phyloP scores from a whole-genome alignment of 2,888 invertebrate species.

The Leptopilina drosophilae region DNA sequence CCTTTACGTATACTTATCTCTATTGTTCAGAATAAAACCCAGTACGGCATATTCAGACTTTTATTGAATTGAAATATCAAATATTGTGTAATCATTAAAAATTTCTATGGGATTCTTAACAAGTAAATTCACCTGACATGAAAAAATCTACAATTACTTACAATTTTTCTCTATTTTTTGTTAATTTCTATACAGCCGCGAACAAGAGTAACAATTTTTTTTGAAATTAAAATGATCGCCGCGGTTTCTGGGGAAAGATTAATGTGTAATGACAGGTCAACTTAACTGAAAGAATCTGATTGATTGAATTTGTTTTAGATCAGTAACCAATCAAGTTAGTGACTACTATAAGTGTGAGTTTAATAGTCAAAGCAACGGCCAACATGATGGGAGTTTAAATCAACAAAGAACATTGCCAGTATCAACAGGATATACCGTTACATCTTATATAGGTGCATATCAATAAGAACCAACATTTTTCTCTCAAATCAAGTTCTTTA shows the following conservation, averaged over 20 bases:
- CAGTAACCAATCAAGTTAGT: slow-evolving; percentile 28
- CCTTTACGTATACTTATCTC: slow-evolving; percentile 16
- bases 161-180: background rate
- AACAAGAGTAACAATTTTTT: background rate
- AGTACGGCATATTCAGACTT: background rate
- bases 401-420: slow-evolving; percentile 69
- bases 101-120: background rate
- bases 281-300: slow-evolving; percentile 57
- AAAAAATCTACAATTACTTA: background rate
- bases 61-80: slow-evolving; percentile 26
- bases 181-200: background rate
- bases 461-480: slow-evolving; percentile 5
- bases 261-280: slow-evolving; percentile 59
- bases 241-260: slow-evolving; percentile 42
- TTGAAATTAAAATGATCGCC: background rate
- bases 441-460: slow-evolving; percentile 42
- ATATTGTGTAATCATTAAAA: slow-evolving; percentile 9
- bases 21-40: slow-evolving; percentile 5
- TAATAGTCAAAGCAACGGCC: slow-evolving; percentile 52
- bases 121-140: background rate
- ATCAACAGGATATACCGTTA: slow-evolving; percentile 69
- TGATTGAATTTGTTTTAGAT: slow-evolving; percentile 33
- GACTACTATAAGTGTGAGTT: slow-evolving; percentile 58
- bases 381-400: slow-evolving; percentile 59
- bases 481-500: background rate